Percentiles rank a stretch among this genome's conserved stretches.
These are phyloP conservation scores for Plecturocebus donacophilus DNA, from an alignment of 2,113 vertebrate species.

Conservation along the genomic window DNA sequence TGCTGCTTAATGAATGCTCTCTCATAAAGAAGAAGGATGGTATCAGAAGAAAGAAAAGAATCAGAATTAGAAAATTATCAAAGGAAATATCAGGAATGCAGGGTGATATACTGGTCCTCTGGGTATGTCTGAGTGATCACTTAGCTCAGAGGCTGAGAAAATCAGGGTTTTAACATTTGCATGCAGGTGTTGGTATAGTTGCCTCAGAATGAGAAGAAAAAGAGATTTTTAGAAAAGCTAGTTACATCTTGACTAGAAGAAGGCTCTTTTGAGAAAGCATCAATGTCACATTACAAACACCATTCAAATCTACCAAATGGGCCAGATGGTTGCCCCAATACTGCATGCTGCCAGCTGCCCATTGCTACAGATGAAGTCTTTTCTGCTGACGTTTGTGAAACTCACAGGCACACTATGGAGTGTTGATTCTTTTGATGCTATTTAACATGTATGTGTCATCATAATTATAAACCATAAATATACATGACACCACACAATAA, in stretches of 20 bases:
- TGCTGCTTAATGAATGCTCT: neutral
- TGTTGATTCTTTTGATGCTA: slow-evolving; percentile 64
- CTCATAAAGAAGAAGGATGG: neutral
- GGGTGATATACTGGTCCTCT: neutral
- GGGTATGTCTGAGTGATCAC: slow-evolving; percentile 29
- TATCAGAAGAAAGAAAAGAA: neutral
- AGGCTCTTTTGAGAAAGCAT: slow-evolving; percentile 67
- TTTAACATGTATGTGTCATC: slow-evolving; percentile 54
- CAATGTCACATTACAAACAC: slow-evolving; percentile 60
- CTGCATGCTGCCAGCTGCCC: slow-evolving; percentile 57
- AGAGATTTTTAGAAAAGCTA: neutral
- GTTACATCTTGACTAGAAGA: slow-evolving; percentile 61
- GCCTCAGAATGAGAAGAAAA: slow-evolving; percentile 12
- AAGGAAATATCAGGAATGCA: neutral
- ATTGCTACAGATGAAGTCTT: slow-evolving; percentile 74
- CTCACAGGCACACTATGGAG: neutral
- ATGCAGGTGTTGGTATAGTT: slow-evolving; percentile 61
- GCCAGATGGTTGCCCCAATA: slow-evolving; percentile 64
- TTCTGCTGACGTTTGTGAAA: slow-evolving; percentile 54
- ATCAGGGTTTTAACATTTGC: slow-evolving; percentile 51
- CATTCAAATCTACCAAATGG: slow-evolving; percentile 70
- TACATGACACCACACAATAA: slow-evolving; percentile 53
- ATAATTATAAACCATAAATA: slow-evolving; percentile 70
- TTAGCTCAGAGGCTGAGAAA: slow-evolving; percentile 18
- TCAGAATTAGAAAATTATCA: neutral